A percentile compares a stretch with the other conserved stretches of the same genome.
Evolutionary conservation across 2,113 vertebrate species (phyloP).

Genomic region (Aptenodytes forsteri): DNA sequence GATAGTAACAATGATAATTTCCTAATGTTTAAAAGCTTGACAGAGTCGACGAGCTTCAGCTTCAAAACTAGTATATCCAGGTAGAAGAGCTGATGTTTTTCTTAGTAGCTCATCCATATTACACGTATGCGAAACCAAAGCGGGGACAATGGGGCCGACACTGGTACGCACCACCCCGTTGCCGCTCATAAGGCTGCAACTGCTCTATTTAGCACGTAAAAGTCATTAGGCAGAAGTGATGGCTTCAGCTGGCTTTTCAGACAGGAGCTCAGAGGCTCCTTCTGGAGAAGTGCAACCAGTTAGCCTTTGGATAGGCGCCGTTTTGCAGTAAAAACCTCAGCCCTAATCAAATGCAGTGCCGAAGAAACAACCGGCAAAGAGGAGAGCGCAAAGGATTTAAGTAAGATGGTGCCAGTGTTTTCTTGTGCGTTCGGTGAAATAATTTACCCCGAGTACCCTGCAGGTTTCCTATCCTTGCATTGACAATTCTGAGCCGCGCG

Average conservation of each 20-base stretch:
- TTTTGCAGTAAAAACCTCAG: background rate
- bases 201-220: background rate
- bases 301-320: background rate
- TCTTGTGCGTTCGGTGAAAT: background rate
- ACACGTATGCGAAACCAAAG: background rate
- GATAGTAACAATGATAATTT: background rate
- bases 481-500: background rate
- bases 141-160: background rate
- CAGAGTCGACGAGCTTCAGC: background rate
- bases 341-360: background rate
- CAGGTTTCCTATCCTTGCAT: background rate
- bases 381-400: background rate
- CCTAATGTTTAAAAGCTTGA: background rate
- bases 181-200: background rate
- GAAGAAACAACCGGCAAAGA: background rate
- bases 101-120: background rate
- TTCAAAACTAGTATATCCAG: background rate
- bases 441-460: background rate
- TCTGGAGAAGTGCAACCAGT: background rate
- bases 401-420: background rate
- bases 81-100: background rate
- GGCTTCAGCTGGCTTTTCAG: background rate
- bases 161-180: background rate
- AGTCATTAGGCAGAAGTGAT: background rate
- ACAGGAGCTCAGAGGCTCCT: background rate